A percentile compares a stretch with the other conserved stretches of the same genome.
Evolutionary conservation across 2,888 invertebrate species (phyloP).

Genomic region (Eristalinus aeneus): DNA sequence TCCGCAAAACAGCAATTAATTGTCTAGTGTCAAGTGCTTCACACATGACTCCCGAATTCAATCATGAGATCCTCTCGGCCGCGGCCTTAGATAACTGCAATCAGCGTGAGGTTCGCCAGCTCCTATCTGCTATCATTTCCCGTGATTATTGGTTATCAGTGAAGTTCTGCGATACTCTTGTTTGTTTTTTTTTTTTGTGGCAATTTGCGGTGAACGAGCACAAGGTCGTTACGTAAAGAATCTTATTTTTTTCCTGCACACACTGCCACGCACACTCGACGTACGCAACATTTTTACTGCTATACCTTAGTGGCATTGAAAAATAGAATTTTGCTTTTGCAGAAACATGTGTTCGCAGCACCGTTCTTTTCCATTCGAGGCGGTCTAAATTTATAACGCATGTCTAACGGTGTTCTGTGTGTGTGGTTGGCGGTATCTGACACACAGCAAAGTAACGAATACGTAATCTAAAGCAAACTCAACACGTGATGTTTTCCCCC

Average conservation of each 20-base stretch:
- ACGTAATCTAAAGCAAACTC: neutral
- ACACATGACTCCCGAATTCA: neutral
- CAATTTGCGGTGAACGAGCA: neutral
- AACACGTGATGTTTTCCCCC: slow-evolving; percentile 25
- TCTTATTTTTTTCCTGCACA: neutral
- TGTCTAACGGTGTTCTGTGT: neutral
- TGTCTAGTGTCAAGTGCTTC: slow-evolving; percentile 1
- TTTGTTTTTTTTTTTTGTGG: neutral
- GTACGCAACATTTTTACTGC: neutral
- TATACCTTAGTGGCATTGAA: slow-evolving; percentile 25
- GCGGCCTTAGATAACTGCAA: neutral
- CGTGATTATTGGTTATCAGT: slow-evolving; percentile 15
- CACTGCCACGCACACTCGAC: neutral
- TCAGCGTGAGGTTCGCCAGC: neutral
- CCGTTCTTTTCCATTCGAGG: slow-evolving; percentile 1
- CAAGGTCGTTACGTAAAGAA: neutral
- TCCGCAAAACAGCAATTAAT: slow-evolving; percentile 1
- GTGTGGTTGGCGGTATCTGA: neutral
- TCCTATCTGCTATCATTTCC: neutral
- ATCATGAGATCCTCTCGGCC: neutral
- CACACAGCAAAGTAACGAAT: neutral
- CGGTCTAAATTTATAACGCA: slow-evolving; percentile 23
- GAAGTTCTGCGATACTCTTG: neutral
- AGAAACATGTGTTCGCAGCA: neutral
- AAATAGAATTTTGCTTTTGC: neutral